Evolutionary conservation across 2,888 invertebrate genomes (phyloP).

Genomic region (Cremastobaeus sp.): DNA sequence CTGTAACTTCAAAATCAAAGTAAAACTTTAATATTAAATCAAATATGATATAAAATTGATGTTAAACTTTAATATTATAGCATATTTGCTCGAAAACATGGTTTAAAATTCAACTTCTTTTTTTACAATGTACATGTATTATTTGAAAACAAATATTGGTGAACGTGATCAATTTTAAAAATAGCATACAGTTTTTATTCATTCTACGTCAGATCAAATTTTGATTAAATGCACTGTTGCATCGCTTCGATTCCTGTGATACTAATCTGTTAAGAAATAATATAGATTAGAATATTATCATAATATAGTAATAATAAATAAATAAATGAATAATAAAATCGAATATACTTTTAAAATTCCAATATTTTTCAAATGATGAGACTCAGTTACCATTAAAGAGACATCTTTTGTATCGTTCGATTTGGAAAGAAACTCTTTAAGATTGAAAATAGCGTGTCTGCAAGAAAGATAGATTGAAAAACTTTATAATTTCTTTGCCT

Average conservation of each 20-base stretch:
- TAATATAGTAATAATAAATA: neutral
- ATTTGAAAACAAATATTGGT: no score
- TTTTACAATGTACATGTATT: no score
- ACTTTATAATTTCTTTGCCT: neutral
- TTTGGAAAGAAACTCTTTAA: slow-evolving; percentile 67
- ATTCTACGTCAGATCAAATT: no score
- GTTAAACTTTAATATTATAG: no score
- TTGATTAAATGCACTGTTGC: slow-evolving; percentile 16
- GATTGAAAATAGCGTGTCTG: slow-evolving; percentile 69
- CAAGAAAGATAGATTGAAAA: neutral
- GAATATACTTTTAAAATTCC: slow-evolving; percentile 68
- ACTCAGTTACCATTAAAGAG: slow-evolving; percentile 64
- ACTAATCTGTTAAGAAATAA: slow-evolving; percentile 24
- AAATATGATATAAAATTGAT: no score
- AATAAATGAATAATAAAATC: no score
- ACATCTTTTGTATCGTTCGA: slow-evolving; percentile 53
- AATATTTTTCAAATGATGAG: slow-evolving; percentile 60
- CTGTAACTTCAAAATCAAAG: no score
- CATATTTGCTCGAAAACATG: no score
- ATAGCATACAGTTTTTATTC: no score
- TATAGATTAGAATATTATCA: slow-evolving; percentile 5
- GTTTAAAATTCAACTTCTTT: no score
- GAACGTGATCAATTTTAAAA: no score
- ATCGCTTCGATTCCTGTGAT: slow-evolving; percentile 34
- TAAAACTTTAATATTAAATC: no score